A percentile compares a stretch with the other conserved stretches of the same genome.
Evolutionary conservation across 2,888 invertebrate genomes (phyloP).

Genomic region (Netelia virgata): DNA sequence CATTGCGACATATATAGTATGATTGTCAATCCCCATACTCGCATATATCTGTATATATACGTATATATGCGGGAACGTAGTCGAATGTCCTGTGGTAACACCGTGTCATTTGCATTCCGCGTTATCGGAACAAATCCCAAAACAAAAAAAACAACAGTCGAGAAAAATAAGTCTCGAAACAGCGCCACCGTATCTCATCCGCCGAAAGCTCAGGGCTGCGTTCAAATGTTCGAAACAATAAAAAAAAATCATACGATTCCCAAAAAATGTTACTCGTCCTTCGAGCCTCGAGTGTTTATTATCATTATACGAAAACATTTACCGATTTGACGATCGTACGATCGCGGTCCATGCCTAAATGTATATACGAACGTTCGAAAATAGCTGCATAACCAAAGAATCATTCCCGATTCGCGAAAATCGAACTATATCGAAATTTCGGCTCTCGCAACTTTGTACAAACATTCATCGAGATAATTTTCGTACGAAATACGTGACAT

Average conservation of each 20-base stretch:
- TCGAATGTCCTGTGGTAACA: slow-evolving; percentile 11
- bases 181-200: slow-evolving; percentile 5
- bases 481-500: background rate
- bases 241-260: background rate
- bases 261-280: background rate
- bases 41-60: slow-evolving; percentile 8
- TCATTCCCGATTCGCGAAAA: background rate
- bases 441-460: background rate
- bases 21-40: background rate
- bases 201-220: background rate
- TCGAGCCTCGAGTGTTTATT: background rate
- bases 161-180: slow-evolving; percentile 8
- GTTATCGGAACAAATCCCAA: slow-evolving; percentile 3
- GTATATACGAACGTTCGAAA: background rate
- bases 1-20: slow-evolving; percentile 12
- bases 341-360: no score
- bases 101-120: background rate
- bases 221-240: slow-evolving; percentile 25
- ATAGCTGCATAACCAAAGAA: background rate
- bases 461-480: background rate
- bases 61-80: background rate
- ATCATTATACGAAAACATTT: background rate
- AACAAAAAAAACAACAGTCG: slow-evolving; percentile 12
- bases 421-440: background rate
- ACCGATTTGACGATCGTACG: no score